Conservation (phyloP, 2,888 invertebrate genomes). For the Mystacides longicornis region DNA sequence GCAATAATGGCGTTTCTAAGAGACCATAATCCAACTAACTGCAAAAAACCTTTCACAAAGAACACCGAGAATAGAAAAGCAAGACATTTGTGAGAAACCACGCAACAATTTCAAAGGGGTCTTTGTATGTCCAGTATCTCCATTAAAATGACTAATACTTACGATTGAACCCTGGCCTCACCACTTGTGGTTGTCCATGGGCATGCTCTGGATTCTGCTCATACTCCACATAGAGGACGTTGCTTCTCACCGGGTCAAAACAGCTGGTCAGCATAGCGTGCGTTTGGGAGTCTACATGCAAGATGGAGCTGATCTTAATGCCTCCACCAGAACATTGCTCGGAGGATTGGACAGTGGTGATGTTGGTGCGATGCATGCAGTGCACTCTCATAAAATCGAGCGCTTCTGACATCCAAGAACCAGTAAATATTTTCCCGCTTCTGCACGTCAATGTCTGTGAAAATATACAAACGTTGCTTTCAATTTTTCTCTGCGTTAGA, state of each 20-base stretch:
- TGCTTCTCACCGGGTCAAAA: slow-evolving; percentile 14
- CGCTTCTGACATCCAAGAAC: slow-evolving; percentile 14
- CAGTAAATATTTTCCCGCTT: slow-evolving; percentile 9
- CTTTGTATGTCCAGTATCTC: too few species aligned
- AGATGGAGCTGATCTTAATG: slow-evolving; percentile 10
- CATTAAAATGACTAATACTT: too few species aligned
- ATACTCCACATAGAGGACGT: slow-evolving; percentile 17
- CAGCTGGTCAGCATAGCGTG: slow-evolving; percentile 8
- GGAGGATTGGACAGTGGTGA: slow-evolving; percentile 4
- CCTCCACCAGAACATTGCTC: slow-evolving; percentile 24
- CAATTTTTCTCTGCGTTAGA: too few species aligned
- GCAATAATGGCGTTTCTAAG: too few species aligned
- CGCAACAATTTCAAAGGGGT: too few species aligned
- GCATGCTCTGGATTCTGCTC: slow-evolving; percentile 14
- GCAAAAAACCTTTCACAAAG: too few species aligned
- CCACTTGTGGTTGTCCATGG: slow-evolving; percentile 12
- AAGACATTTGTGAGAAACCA: too few species aligned
- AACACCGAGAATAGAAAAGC: too few species aligned
- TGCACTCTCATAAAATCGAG: slow-evolving; percentile 7
- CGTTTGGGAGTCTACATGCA: background rate
- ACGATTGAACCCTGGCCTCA: slow-evolving; percentile 18
- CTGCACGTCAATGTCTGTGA: slow-evolving; percentile 13
- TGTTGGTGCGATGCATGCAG: slow-evolving; percentile 8
- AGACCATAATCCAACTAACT: too few species aligned
- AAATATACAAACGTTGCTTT: background rate